Evolutionary conservation across 2,113 vertebrate species (phyloP).

Genomic region (Caretta caretta): DNA sequence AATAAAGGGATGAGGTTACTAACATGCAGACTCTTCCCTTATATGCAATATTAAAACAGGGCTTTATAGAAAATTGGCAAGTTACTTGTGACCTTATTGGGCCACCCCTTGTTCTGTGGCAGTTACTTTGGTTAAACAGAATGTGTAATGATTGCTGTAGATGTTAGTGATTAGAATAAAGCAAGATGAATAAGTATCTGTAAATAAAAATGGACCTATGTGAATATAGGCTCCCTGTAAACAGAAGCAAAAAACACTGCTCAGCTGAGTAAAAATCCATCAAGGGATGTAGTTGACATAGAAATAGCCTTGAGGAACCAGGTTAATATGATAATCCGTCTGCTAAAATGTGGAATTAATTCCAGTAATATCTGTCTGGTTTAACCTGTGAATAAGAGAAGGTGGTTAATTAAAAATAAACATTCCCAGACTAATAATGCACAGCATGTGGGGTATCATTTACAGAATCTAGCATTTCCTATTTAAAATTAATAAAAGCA

Average conservation of each 20-base stretch:
- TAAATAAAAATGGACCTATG: constrained; percentile 31
- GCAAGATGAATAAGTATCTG: constrained; percentile 12
- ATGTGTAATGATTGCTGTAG: not conserved
- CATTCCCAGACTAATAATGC: not conserved
- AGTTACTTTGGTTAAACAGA: constrained; percentile 16
- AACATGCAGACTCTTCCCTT: not conserved
- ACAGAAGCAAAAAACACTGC: not conserved
- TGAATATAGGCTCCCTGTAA: constrained; percentile 2
- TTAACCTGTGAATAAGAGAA: constrained; percentile 24
- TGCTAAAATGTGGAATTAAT: constrained; percentile 33
- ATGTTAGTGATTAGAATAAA: constrained; percentile 7
- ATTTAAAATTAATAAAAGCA: constrained; percentile 57
- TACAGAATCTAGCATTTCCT: constrained; percentile 33
- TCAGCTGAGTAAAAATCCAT: constrained; percentile 77
- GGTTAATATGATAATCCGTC: constrained; percentile 30
- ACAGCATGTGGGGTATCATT: constrained; percentile 25
- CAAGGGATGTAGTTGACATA: not conserved
- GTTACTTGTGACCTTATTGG: not conserved
- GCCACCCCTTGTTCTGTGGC: not conserved
- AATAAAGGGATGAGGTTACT: not conserved
- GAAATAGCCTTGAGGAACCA: constrained; percentile 27
- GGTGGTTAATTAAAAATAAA: not conserved
- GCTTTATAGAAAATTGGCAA: not conserved
- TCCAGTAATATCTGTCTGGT: not conserved
- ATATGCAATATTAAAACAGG: not conserved